Percentiles rank a stretch among this genome's conserved stretches.
Conservation (phyloP, 2,113 vertebrate genomes). For the Camelus dromedarius region DNA sequence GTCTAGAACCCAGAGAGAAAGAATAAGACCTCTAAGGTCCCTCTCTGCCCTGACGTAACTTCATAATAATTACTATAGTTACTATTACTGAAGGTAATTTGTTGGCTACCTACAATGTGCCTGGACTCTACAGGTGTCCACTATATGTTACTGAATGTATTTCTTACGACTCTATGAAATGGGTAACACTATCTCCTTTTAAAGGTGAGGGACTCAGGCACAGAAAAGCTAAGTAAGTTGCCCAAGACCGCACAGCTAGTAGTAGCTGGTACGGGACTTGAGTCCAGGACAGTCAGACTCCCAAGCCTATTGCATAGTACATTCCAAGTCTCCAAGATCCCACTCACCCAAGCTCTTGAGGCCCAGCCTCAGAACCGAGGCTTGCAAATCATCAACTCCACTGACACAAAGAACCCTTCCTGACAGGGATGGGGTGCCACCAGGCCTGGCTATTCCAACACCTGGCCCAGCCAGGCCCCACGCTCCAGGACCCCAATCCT, state of each 20-base stretch:
- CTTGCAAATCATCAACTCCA: not conserved
- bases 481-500: not conserved
- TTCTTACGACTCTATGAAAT: not conserved
- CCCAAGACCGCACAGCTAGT: not conserved
- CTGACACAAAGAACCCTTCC: not conserved
- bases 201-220: not conserved
- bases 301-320: not conserved
- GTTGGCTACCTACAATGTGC: not conserved
- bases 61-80: not conserved
- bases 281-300: not conserved
- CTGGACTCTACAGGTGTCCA: not conserved
- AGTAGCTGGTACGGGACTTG: not conserved
- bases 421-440: not conserved
- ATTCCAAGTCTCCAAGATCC: not conserved
- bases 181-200: not conserved
- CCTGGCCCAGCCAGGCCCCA: not conserved
- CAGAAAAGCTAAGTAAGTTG: slow-evolving; percentile 6
- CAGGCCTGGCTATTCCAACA: not conserved
- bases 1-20: not conserved
- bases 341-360: not conserved
- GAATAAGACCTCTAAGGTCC: not conserved
- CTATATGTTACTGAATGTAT: not conserved
- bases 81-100: not conserved
- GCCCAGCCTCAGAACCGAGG: not conserved
- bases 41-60: not conserved